phyloP scores from a whole-genome alignment of 2,888 invertebrate species.

The Euzophera pinguis region DNA sequence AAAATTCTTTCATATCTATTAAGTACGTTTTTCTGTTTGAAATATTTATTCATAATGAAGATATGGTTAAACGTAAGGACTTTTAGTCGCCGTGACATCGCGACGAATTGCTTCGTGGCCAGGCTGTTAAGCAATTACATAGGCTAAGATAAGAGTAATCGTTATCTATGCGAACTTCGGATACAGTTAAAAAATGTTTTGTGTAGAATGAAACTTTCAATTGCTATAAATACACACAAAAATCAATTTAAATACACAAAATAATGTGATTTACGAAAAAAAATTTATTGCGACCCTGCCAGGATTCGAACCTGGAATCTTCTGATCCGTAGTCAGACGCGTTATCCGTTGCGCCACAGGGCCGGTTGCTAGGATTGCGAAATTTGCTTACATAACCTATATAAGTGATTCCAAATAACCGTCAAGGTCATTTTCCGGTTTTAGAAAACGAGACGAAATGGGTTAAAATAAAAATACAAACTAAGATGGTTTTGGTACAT shows the following conservation, averaged over 20 bases:
- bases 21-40: too few species aligned
- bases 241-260: background rate
- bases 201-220: too few species aligned
- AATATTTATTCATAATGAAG: too few species aligned
- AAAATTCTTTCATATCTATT: too few species aligned
- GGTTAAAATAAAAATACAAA: constrained; percentile 9
- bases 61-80: too few species aligned
- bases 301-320: constrained; percentile 85
- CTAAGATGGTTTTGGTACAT: constrained; percentile 2
- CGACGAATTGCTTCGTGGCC: too few species aligned
- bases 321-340: constrained; percentile 87
- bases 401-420: background rate
- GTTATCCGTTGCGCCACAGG: constrained; percentile 85
- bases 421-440: constrained; percentile 1
- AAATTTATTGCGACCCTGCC: constrained; percentile 69
- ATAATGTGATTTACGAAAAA: constrained; percentile 19
- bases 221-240: too few species aligned
- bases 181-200: too few species aligned
- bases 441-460: background rate
- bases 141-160: too few species aligned
- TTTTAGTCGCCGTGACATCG: too few species aligned
- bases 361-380: constrained; percentile 33
- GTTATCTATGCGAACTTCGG: too few species aligned
- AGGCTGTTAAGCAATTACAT: too few species aligned
- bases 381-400: constrained; percentile 27